Evolutionary conservation across 2,888 invertebrate genomes (phyloP), one percentile per base, ranked within the genome.

Genomic region (Cephus runcator): DNA sequence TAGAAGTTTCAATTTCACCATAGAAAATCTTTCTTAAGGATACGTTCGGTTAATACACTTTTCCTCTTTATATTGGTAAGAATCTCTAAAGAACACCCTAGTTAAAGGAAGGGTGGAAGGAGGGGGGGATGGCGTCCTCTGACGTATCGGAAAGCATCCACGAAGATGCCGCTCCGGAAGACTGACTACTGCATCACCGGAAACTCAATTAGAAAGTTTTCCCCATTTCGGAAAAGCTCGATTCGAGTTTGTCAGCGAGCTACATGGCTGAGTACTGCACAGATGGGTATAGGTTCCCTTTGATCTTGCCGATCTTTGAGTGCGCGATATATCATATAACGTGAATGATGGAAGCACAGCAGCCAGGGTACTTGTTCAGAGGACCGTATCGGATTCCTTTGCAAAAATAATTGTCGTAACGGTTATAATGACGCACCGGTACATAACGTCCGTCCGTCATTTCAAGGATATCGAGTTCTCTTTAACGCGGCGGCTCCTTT

Each of bases 401-500:
- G 73, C 69, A 69, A 71, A 77, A 75, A 77, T 77, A 79, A 80
- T 79, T 77, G 77, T 76, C 79, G 69, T 69, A 69, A 31, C 75
- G 77, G 69, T 68, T 73, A 35, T 36, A 76, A 74, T 69, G 79
- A 82, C 76, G 76, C 78, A 77, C 73, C 75, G 73, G 69, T 56
- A 56, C 23, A 56, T 56, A 56, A 56, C 75, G 74, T 75, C 35
- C 40, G 73, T 71, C 73, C 74, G 73, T 74, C 77, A 73, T 75
- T 69, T 77, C 81, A 82, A 82, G 81, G 79, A 82, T 83, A 83
- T 82, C 83, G 79, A 77, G 78, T 81, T 82, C 78, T 82, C 80
- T 75, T 77, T 77, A 56, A 56, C 56, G 56, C 6, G 56, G 56
- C 56, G 56, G 23, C 56, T 23, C 56, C 56, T 56, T 56, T 56